Percentiles rank a stretch among this genome's conserved stretches.
Evolutionary conservation across 2,797 vertebrate species (phyloP).

Genomic region (Anguilla megastoma): DNA sequence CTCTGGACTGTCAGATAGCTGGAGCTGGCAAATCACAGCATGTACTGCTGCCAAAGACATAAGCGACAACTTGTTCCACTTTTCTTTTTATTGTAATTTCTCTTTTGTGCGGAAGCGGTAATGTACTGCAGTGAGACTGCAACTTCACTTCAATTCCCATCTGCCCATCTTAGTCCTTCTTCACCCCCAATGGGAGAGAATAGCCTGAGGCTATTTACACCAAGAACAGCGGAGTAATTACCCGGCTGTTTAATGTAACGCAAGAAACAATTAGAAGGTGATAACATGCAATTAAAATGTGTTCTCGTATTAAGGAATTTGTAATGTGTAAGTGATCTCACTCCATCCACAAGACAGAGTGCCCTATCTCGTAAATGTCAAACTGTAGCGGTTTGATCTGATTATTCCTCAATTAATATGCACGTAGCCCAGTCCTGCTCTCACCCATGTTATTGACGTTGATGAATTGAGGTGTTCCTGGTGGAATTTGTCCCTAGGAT

Average conservation of each 20-base stretch:
- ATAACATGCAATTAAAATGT: constrained; percentile 99
- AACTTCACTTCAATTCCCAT: constrained; percentile 62
- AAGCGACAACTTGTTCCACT: not conserved
- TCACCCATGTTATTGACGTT: constrained; percentile 89
- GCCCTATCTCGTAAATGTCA: constrained; percentile 94
- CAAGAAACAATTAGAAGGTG: constrained; percentile 97
- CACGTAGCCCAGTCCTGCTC: constrained; percentile 85
- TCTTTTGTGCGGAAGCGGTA: not conserved
- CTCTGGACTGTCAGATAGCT: constrained; percentile 52
- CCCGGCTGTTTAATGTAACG: constrained; percentile 99
- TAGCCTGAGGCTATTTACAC: constrained; percentile 94
- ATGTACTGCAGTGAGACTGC: constrained; percentile 34
- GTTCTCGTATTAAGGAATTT: constrained; percentile 89
- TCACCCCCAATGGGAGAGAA: constrained; percentile 72
- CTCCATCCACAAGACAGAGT: constrained; percentile 95
- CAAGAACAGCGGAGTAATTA: constrained; percentile 98
- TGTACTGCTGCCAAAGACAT: constrained; percentile 45
- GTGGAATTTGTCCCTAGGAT: constrained; percentile 85
- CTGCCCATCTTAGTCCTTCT: constrained; percentile 66
- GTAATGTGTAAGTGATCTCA: constrained; percentile 74
- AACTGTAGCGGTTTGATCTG: constrained; percentile 93
- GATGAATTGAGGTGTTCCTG: constrained; percentile 95
- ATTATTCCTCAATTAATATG: constrained; percentile 99
- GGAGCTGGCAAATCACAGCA: constrained; percentile 58
- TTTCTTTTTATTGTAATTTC: not conserved